Conservation (phyloP, 2,888 invertebrate species). For the Tholera decimalis region DNA sequence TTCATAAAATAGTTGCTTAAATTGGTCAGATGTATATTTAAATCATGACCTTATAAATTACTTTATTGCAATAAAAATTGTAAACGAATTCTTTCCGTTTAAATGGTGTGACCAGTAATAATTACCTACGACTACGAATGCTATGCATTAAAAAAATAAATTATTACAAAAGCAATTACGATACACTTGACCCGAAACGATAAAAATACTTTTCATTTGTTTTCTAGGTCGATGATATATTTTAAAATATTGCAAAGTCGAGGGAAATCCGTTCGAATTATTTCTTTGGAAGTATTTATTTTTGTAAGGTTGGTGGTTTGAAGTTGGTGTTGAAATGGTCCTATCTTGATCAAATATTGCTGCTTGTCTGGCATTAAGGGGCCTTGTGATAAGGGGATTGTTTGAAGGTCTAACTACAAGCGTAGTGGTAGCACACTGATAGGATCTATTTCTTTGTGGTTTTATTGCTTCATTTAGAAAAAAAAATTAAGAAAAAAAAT, state of each 20-base stretch:
- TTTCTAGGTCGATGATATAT: constrained; percentile 45
- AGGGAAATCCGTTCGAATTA: constrained; percentile 61
- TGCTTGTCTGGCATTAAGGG: constrained; percentile 40
- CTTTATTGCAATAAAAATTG: constrained; percentile 21
- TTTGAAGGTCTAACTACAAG: constrained; percentile 58
- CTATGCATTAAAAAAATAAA: constrained; percentile 35
- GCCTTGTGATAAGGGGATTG: constrained; percentile 52
- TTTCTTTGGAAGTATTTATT: constrained; percentile 25
- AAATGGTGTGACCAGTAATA: constrained; percentile 34
- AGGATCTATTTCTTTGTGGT: constrained; percentile 1
- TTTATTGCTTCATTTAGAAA: no score
- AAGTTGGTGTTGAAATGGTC: constrained; percentile 40
- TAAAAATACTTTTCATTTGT: constrained; percentile 52
- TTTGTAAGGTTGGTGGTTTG: constrained; percentile 41
- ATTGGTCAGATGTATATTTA: no score
- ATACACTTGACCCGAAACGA: constrained; percentile 60
- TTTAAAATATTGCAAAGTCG: constrained; percentile 40
- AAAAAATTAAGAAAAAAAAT: no score
- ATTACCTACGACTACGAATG: constrained; percentile 36
- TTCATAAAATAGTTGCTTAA: no score
- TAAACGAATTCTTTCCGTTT: constrained; percentile 43
- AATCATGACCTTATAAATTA: constrained; percentile 1
- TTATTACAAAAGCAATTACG: constrained; percentile 33
- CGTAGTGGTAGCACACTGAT: constrained; percentile 44
- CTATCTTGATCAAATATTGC: constrained; percentile 58